Base-by-base conservation (phyloP, 2,113 vertebrate species). In the Tyto alba region DNA sequence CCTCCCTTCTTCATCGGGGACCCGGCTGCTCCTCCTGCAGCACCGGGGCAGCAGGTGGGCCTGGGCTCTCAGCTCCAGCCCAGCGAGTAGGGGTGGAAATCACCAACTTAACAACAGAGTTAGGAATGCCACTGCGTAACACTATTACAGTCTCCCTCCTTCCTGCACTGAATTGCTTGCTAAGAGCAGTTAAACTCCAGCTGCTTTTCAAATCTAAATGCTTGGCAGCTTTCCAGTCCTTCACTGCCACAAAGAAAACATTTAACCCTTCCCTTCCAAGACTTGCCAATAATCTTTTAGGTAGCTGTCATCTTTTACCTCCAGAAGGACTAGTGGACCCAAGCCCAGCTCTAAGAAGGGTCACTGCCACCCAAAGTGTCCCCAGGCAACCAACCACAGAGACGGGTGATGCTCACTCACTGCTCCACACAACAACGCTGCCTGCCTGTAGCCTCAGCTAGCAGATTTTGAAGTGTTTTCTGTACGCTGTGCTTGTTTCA, bases 191-290 rank as follows among this genome's bases (percentile, higher is more conserved):
- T 68, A 23, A 89, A 85, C 52, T 75, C 72, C 89, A 95, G 79
- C 75, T 94, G 86, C 80, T 88, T 95, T 88, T 92, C 59, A 73
- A 56, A 66, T 71, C 57, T 27, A 67, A 92, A 89, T 30, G 52
- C 47, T 43, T 90, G 75, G 92, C 87, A 83, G 75, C 12, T 20
- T 71, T 83, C 79, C 80, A 93, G 5, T 78, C 79, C 89, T 93
- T 83, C 63, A 56, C 36, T 57, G 40, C n/a, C 74, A 83, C 57
- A 48, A 45, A 25, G 52, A 63, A 85, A 56, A 38, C 8, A 12
- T 53, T 94, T 94, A 95, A 86, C 87, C 80, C 87, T 92, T 79
- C 87, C 80, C 87, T 92, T 79, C 27, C 38, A 45, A 79, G 52
- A 32, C 48, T 59, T 52, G 43, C n/a, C n/a, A 30, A 18, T 11